Evolutionary conservation across 2,797 vertebrate genomes (phyloP), one percentile per base, ranked within the genome.

Genomic region (Monodelphis domestica): DNA sequence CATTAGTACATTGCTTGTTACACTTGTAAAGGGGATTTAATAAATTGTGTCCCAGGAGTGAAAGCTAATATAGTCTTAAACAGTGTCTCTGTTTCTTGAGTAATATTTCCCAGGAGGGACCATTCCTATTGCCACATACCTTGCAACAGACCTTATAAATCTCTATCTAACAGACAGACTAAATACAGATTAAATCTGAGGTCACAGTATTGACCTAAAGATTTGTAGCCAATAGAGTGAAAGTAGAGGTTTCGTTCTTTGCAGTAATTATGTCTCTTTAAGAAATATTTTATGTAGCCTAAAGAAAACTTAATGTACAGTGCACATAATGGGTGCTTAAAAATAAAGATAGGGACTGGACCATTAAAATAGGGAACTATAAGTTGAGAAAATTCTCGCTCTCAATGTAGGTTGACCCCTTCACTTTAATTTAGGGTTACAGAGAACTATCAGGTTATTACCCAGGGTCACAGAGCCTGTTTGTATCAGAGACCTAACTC

Each of bases 11-110:
- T 87, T 57, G 55, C 11, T 87, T 54, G 0, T 12, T 54, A 26
- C 53, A 24, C 33, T 92, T 94, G 89, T 93, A 91, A 96, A 91
- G 54, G 12, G 59, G 26, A 56, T 90, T 54, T 91, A 90, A 95
- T 92, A 93, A 93, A 92, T 91, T 0, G 4, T 14, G 12, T 92
- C 38, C 28, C 90, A 12, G 63, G 78, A 52, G 55, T 88, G 24
- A 93, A 78, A 91, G 53, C 54, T 90, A 90, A 87, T 88, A 94
- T 33, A 87, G 53, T 94, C 53, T 51, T 30, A 92, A 52, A 38
- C 57, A 56, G 93, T 29, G 70, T 89, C n/a, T 17, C n/a, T 54
- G 3, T 57, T 55, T 30, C 87, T 94, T 87, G 87, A 93, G 15
- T 89, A 78, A 50, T 12, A 53, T 78, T 78, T 78, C 38, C 70